A percentile compares a stretch with the other conserved stretches of the same genome.
Conservation (phyloP, 2,888 invertebrate species). For the Troides aeacus region DNA sequence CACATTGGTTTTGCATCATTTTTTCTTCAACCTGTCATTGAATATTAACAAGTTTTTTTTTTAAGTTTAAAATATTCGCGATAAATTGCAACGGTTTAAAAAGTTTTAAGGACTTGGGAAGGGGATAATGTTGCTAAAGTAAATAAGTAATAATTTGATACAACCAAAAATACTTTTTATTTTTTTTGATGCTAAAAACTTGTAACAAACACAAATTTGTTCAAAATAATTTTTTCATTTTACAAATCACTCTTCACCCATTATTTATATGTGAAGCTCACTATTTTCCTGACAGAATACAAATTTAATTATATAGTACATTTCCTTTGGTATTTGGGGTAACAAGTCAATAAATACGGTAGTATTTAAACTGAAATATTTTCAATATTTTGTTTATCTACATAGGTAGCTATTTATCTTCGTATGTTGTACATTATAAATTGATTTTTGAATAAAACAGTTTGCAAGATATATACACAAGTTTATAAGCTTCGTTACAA, state of each 20-base stretch:
- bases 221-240: constrained; percentile 19
- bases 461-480: constrained; percentile 18
- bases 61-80: not conserved
- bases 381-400: constrained; percentile 6
- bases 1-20: too few relatives aligned
- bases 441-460: constrained; percentile 12
- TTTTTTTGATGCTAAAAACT: constrained; percentile 21
- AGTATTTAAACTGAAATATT: constrained; percentile 11
- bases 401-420: constrained; percentile 11
- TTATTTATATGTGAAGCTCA: constrained; percentile 2
- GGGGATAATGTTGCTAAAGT: constrained; percentile 6
- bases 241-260: constrained; percentile 15
- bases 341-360: constrained; percentile 11
- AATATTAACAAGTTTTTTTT: not conserved
- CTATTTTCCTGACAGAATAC: constrained; percentile 14
- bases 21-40: not conserved
- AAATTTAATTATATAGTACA: constrained; percentile 13
- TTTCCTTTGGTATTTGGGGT: constrained; percentile 23
- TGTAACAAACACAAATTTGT: constrained; percentile 20
- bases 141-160: constrained; percentile 24
- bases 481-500: constrained; percentile 17
- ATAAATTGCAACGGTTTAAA: not conserved
- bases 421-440: constrained; percentile 15
- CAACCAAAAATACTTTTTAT: constrained; percentile 19
- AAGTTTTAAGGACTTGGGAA: constrained; percentile 3